Evolutionary conservation across 2,888 invertebrate species (phyloP), one percentile per base, ranked within the genome.

Genomic region (Smittia aterrima): DNA sequence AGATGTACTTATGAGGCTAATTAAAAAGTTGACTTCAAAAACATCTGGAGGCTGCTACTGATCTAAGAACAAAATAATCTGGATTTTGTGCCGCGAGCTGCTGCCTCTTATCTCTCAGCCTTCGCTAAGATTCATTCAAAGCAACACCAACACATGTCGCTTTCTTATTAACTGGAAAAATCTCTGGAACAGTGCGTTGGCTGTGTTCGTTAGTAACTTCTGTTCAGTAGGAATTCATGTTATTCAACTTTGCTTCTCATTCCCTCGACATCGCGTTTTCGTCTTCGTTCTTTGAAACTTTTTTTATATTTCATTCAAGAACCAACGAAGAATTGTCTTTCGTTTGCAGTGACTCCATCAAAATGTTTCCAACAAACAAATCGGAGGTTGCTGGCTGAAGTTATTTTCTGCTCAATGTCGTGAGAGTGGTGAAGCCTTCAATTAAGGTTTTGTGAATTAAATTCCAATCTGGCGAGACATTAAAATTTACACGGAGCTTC

Each of bases 241-340:
- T 58, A 58, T 58, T 58, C 58, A 58, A 58, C 58, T 58, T 58
- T 58, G 18, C 18, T 58, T 58, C 58, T 58, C n/a, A n/a, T n/a
- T 58, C 58, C 18, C 22, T 58, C 58, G 58, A 2, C 58, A 9
- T 22, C 58, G 7, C n/a, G 38, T 4, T 38, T 58, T 58, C 22
- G 6, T 22, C 18, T 22, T 58, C 58, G 1, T 58, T 58, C 58
- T 22, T 22, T 58, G 2, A 2, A 58, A 2, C 47, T 3, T 47
- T 32, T 47, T 38, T 38, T 38, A 38, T 38, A 11, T 11, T 38
- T 22, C 22, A 22, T 58, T 58, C 58, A 58, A 58, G 47, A 47
- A 16, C n/a, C 47, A 47, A n/a, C 7, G n/a, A 32, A 32, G 32
- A 32, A 3, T 47, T 47, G 47, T 2, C 47, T 47, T 47, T 47